A percentile compares a stretch with the other conserved stretches of the same genome.
phyloP scores from a whole-genome alignment of 1,140 invertebrate genomes.

The Aleiodes sp. region DNA sequence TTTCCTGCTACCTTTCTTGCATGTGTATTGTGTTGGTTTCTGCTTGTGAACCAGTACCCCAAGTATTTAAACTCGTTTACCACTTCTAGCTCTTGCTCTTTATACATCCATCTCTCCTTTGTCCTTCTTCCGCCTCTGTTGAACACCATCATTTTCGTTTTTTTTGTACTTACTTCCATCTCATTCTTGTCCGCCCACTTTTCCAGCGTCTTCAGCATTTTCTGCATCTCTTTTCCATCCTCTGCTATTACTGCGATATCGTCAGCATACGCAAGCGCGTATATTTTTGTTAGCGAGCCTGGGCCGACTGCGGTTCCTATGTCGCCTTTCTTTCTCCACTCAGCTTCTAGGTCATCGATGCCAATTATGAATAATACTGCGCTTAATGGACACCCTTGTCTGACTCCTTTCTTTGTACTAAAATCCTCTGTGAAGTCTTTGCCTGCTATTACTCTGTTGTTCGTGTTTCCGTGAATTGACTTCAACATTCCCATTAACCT shows the following conservation, averaged over 20 bases:
- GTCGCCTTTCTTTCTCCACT: neutral
- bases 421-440: no score
- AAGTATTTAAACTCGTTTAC: constrained; percentile 3
- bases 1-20: neutral
- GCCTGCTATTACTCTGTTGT: no score
- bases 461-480: no score
- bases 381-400: neutral
- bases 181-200: neutral
- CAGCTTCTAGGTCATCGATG: neutral
- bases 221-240: neutral
- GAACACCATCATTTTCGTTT: neutral
- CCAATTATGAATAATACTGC: neutral
- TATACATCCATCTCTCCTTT: neutral
- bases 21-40: neutral
- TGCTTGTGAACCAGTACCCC: neutral
- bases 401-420: constrained; percentile 6
- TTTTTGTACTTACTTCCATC: neutral
- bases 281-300: neutral
- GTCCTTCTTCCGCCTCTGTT: neutral
- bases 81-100: neutral
- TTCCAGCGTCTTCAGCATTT: neutral
- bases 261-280: neutral
- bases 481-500: no score
- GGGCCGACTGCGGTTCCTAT: neutral
- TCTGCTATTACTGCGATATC: constrained; percentile 5